phyloP scores from a whole-genome alignment of 2,888 invertebrate genomes.

The Yponomeuta malinellus region DNA sequence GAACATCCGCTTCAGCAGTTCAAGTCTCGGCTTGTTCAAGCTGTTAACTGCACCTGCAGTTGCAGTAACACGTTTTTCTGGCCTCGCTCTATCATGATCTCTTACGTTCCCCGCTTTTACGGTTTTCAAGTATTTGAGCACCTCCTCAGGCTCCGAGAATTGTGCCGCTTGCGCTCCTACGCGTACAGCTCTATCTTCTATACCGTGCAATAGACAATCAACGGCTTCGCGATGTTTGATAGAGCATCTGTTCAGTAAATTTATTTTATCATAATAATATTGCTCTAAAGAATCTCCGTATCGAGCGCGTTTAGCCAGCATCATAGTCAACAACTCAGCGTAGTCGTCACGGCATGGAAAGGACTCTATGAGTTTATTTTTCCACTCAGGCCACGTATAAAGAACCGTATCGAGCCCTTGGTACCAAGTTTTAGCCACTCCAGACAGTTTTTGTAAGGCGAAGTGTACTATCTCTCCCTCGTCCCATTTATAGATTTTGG shows the following conservation, averaged over 20 bases:
- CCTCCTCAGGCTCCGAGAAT: neutral
- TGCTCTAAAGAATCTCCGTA: conserved; percentile 22
- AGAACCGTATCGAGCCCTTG: conserved; percentile 22
- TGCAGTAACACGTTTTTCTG: too few relatives aligned
- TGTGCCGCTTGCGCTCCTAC: conserved; percentile 13
- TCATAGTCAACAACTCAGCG: conserved; percentile 23
- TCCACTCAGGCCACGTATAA: conserved; percentile 24
- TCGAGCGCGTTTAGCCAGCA: conserved; percentile 19
- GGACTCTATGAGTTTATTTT: conserved; percentile 8
- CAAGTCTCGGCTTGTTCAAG: too few relatives aligned
- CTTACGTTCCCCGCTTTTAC: neutral
- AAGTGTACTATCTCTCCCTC: neutral
- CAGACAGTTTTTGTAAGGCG: neutral
- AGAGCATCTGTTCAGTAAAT: conserved; percentile 22
- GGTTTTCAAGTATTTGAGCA: neutral
- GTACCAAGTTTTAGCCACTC: conserved; percentile 25
- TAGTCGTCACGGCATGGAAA: neutral
- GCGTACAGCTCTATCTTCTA: conserved; percentile 23
- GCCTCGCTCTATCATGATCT: too few relatives aligned
- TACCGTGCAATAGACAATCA: conserved; percentile 23
- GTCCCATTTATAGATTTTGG: conserved; percentile 5
- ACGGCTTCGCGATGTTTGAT: too few relatives aligned
- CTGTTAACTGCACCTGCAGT: too few relatives aligned
- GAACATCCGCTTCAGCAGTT: too few relatives aligned
- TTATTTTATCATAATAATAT: neutral